phyloP scores from a whole-genome alignment of 1,140 invertebrate genomes.

The Bemisia tabaci region DNA sequence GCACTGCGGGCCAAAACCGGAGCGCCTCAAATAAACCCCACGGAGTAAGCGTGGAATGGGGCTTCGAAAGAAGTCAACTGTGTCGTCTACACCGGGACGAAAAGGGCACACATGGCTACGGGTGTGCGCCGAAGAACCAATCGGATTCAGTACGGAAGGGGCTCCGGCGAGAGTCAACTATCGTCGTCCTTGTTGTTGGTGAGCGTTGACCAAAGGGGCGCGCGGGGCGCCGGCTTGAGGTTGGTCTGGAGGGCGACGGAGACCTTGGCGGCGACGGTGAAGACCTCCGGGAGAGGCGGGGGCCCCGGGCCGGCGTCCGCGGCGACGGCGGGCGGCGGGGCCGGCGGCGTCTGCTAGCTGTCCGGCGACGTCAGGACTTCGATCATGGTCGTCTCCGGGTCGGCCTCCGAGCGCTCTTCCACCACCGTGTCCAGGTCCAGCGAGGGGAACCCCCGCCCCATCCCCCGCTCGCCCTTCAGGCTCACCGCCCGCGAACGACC shows the following conservation, averaged over 20 bases:
- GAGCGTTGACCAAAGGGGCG: slow-evolving; percentile 48
- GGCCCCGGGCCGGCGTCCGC: slow-evolving; percentile 1
- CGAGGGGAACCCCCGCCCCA: slow-evolving; percentile 48
- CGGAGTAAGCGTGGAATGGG: no score
- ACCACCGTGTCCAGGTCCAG: slow-evolving; percentile 66
- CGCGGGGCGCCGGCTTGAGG: slow-evolving; percentile 29
- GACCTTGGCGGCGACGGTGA: background rate
- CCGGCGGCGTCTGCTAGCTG: slow-evolving; percentile 8
- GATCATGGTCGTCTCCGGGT: slow-evolving; percentile 29
- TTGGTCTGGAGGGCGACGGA: slow-evolving; percentile 3
- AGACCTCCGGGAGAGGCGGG: slow-evolving; percentile 8
- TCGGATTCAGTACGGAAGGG: no score
- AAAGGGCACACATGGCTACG: no score
- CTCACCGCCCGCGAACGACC: slow-evolving; percentile 42
- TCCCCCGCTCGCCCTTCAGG: slow-evolving; percentile 43
- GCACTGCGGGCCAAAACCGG: no score
- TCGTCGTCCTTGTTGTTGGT: slow-evolving; percentile 33
- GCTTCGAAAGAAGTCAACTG: no score
- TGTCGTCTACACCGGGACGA: no score
- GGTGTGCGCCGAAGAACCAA: no score
- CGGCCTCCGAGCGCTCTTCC: slow-evolving; percentile 60
- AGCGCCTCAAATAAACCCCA: no score
- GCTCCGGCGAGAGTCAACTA: no score
- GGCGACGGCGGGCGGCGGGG: background rate
- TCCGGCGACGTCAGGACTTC: slow-evolving; percentile 3